These are phyloP conservation scores for Zaprionus capensis DNA, from an alignment of 1,140 invertebrate genomes.

Conservation along the genomic window DNA sequence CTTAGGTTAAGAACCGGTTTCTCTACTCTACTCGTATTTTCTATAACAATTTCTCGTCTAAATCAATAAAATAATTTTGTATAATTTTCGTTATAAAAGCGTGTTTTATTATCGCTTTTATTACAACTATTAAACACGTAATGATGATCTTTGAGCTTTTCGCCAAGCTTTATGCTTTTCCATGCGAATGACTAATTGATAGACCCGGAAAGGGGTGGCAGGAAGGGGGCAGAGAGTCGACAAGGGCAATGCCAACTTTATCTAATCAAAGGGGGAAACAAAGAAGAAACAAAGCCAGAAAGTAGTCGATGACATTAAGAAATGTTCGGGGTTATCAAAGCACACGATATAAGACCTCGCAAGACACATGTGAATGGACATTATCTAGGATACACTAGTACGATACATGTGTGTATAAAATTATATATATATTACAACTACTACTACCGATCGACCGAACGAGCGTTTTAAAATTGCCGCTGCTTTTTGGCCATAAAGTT, in stretches of 20 bases:
- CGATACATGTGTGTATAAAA: neutral
- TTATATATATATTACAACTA: neutral
- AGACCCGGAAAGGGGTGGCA: neutral
- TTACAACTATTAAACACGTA: conserved; percentile 1
- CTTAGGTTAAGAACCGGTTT: neutral
- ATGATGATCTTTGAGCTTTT: neutral
- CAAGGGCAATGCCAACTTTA: conserved; percentile 43
- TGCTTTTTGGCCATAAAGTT: conserved; percentile 50
- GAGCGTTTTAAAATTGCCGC: conserved; percentile 52
- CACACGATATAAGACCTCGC: conserved; percentile 34
- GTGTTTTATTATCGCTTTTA: neutral
- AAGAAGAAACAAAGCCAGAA: conserved; percentile 44
- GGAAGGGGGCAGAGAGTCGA: neutral
- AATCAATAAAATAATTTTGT: neutral
- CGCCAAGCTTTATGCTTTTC: conserved; percentile 14
- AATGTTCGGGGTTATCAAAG: conserved; percentile 42
- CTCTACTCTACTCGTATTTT: neutral
- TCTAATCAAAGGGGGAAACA: conserved; percentile 59
- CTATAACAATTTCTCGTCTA: neutral
- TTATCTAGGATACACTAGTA: conserved; percentile 22
- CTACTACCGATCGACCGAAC: neutral
- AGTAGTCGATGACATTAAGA: conserved; percentile 47
- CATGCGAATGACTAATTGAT: conserved; percentile 56
- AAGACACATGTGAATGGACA: conserved; percentile 13
- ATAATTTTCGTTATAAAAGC: neutral